Evolutionary conservation across 2,888 invertebrate species (phyloP).

Genomic region (Agrochola macilenta): DNA sequence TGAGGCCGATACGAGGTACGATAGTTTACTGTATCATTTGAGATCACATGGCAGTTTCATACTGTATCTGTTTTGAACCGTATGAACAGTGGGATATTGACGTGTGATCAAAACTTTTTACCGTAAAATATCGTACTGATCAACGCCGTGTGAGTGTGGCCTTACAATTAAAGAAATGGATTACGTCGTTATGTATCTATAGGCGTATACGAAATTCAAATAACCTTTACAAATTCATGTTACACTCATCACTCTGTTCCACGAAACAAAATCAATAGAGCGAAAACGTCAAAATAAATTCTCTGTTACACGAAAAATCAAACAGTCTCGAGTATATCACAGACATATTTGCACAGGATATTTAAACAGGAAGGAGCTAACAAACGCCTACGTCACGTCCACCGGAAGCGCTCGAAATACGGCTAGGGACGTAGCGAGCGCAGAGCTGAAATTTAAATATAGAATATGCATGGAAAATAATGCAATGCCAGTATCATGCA

Average conservation of each 20-base stretch:
- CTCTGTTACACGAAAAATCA: conserved; percentile 32
- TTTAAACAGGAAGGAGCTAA: conserved; percentile 69
- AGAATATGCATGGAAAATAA: conserved; percentile 19
- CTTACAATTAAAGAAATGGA: neutral
- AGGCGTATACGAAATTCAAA: conserved; percentile 1
- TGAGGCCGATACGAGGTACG: too few relatives aligned
- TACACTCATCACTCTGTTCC: conserved; percentile 13
- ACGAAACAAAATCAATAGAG: conserved; percentile 13
- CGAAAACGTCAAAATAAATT: conserved; percentile 31
- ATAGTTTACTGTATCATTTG: neutral
- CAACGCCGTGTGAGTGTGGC: neutral
- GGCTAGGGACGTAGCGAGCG: conserved; percentile 24
- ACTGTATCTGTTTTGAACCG: neutral
- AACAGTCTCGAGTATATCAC: conserved; percentile 44
- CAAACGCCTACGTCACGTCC: conserved; percentile 67
- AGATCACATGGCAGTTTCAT: neutral
- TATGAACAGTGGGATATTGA: too few relatives aligned
- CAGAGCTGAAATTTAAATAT: conserved; percentile 42
- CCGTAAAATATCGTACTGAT: neutral
- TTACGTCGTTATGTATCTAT: neutral
- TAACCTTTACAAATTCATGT: neutral
- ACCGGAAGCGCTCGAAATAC: conserved; percentile 58
- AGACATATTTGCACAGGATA: conserved; percentile 68
- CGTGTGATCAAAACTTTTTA: neutral
- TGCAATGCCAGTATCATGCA: conserved; percentile 7